A percentile compares a stretch with the other conserved stretches of the same genome.
These are phyloP conservation scores for Timandra comae DNA, from an alignment of 2,888 invertebrate genomes.

Conservation along the genomic window DNA sequence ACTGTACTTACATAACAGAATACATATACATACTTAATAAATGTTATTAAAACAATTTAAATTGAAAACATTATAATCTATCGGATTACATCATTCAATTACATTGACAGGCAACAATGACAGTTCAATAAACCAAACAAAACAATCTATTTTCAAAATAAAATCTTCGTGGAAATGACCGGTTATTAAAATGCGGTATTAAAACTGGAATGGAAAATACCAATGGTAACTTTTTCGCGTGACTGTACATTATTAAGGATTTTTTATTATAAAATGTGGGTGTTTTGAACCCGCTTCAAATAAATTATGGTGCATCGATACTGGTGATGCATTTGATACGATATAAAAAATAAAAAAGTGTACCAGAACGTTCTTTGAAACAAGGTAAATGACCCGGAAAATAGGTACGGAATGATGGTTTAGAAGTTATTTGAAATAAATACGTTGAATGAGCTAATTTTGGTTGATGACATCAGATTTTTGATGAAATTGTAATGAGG, in stretches of 20 bases:
- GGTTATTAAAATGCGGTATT: background rate
- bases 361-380: conserved; percentile 10
- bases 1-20: too few relatives aligned
- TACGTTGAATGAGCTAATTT: too few relatives aligned
- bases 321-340: conserved; percentile 27
- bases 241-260: conserved; percentile 32
- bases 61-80: too few relatives aligned
- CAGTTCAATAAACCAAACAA: too few relatives aligned
- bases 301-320: conserved; percentile 44
- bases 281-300: conserved; percentile 38
- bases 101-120: too few relatives aligned
- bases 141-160: too few relatives aligned
- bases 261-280: conserved; percentile 32
- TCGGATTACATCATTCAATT: too few relatives aligned
- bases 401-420: conserved; percentile 6
- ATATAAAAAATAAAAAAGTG: conserved; percentile 28
- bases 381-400: conserved; percentile 38
- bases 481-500: too few relatives aligned
- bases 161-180: background rate
- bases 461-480: too few relatives aligned
- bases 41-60: too few relatives aligned
- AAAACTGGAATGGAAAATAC: conserved; percentile 2
- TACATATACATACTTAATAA: too few relatives aligned
- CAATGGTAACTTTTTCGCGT: conserved; percentile 18
- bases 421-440: too few relatives aligned